Percentiles rank a stretch among this genome's conserved stretches.
These are phyloP conservation scores for Acrobeloides nanus DNA, from an alignment of 2,888 invertebrate species.

Conservation along the genomic window DNA sequence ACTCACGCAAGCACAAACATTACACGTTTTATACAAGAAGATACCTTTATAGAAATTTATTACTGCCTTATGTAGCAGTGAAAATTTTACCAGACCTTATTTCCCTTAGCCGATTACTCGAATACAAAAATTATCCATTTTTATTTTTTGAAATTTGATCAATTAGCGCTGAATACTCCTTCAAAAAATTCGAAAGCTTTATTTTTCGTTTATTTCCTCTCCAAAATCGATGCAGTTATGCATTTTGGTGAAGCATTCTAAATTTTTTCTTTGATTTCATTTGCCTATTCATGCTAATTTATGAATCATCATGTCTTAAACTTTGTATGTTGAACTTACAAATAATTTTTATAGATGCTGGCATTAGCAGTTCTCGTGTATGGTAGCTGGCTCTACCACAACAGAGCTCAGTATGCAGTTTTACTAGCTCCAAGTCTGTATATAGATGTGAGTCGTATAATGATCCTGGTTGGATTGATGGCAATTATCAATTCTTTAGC, in stretches of 20 bases:
- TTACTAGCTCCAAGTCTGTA: slow-evolving; percentile 48
- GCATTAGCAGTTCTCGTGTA: slow-evolving; percentile 38
- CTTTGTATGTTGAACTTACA: slow-evolving; percentile 1
- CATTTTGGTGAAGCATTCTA: background rate
- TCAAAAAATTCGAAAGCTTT: background rate
- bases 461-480: slow-evolving; percentile 35
- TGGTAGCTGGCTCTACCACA: slow-evolving; percentile 45
- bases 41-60: too few relatives aligned
- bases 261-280: background rate
- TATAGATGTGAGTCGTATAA: slow-evolving; percentile 45
- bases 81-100: too few relatives aligned
- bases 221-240: too few relatives aligned
- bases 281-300: background rate
- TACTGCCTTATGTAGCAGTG: too few relatives aligned
- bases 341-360: slow-evolving; percentile 33
- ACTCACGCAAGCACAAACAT: too few relatives aligned
- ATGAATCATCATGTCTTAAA: background rate
- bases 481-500: slow-evolving; percentile 37
- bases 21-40: too few relatives aligned
- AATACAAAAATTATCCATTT: too few relatives aligned
- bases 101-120: too few relatives aligned
- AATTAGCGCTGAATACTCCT: too few relatives aligned
- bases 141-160: too few relatives aligned
- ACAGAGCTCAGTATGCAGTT: slow-evolving; percentile 44
- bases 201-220: too few relatives aligned